Evolutionary conservation across 1,140 invertebrate genomes (phyloP).

Genomic region (Musca domestica): DNA sequence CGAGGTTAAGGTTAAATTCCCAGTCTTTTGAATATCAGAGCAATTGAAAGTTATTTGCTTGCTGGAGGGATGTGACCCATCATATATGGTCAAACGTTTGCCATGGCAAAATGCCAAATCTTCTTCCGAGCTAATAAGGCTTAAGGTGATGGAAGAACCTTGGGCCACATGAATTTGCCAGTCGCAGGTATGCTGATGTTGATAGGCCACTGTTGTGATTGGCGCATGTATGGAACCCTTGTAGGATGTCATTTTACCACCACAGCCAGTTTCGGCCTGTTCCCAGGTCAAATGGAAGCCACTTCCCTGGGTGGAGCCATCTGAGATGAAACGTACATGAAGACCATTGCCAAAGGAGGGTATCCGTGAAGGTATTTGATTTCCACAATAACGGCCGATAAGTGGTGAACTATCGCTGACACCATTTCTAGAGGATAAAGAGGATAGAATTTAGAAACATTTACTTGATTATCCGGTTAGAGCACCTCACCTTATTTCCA

Average conservation of each 20-base stretch:
- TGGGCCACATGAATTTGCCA: constrained; percentile 75
- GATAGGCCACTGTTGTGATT: constrained; percentile 58
- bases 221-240: constrained; percentile 75
- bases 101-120: constrained; percentile 67
- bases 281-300: constrained; percentile 72
- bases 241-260: constrained; percentile 66
- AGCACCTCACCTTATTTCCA: constrained; percentile 70
- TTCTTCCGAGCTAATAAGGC: constrained; percentile 54
- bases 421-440: constrained; percentile 52
- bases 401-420: constrained; percentile 59
- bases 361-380: constrained; percentile 57
- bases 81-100: constrained; percentile 52
- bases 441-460: too few relatives aligned
- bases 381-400: constrained; percentile 70
- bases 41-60: constrained; percentile 1
- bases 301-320: constrained; percentile 50
- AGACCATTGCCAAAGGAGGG: constrained; percentile 73
- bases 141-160: constrained; percentile 66
- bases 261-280: constrained; percentile 69
- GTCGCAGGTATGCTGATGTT: constrained; percentile 67
- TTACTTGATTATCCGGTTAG: too few relatives aligned
- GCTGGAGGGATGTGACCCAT: constrained; percentile 33
- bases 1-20: not conserved
- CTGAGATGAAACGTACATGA: constrained; percentile 67
- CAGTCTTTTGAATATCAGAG: not conserved